A percentile compares a stretch with the other conserved stretches of the same genome.
phyloP scores from a whole-genome alignment of 2,888 invertebrate species.

The Metallyticus violacea region DNA sequence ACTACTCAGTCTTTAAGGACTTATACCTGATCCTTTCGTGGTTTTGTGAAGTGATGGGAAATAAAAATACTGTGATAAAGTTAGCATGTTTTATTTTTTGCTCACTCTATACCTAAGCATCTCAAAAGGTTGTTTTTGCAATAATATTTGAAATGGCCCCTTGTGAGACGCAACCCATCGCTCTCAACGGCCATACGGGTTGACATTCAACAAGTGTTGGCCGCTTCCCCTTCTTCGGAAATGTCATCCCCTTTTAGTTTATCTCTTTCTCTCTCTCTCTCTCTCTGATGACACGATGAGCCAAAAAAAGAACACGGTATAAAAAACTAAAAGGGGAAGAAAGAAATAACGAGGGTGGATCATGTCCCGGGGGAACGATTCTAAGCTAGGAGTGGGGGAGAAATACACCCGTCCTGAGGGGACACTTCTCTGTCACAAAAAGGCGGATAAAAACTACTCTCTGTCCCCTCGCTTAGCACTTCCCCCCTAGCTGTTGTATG shows the following conservation, averaged over 20 bases:
- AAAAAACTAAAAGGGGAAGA: constrained; percentile 27
- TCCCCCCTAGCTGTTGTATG: not conserved
- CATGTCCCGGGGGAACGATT: constrained; percentile 26
- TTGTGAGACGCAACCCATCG: constrained; percentile 13
- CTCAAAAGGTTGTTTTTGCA: not conserved
- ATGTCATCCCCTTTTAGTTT: constrained; percentile 30
- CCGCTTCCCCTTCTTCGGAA: constrained; percentile 13
- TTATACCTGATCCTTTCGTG: too few species aligned
- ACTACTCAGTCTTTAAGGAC: too few species aligned
- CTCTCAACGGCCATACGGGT: constrained; percentile 17
- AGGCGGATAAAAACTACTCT: not conserved
- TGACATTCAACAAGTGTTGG: constrained; percentile 33
- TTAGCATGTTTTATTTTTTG: not conserved
- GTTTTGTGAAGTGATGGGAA: too few species aligned
- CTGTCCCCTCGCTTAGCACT: not conserved
- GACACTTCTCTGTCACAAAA: constrained; percentile 20
- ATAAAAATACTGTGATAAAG: not conserved
- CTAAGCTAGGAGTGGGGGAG: constrained; percentile 14
- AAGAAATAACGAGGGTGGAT: constrained; percentile 27
- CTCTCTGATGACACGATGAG: not conserved
- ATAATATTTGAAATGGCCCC: not conserved
- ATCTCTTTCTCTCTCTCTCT: not conserved
- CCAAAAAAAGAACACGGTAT: constrained; percentile 21
- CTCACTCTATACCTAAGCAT: not conserved
- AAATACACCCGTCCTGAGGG: constrained; percentile 13